Conservation (phyloP, 2,797 vertebrate species). For the Phoeniculus purpureus region DNA sequence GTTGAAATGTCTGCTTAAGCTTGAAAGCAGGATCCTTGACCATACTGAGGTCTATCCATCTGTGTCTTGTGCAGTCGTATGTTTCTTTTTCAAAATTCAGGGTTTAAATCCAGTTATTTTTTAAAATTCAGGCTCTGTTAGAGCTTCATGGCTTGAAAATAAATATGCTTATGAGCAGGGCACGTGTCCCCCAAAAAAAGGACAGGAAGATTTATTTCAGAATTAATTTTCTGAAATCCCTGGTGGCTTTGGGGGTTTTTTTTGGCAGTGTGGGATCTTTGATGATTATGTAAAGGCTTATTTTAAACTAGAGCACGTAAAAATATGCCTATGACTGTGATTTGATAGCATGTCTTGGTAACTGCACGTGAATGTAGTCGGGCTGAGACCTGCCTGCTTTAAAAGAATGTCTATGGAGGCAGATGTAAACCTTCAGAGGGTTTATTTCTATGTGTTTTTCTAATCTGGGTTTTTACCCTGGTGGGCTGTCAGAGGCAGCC, state of each 20-base stretch:
- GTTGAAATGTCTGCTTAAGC: neutral
- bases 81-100: neutral
- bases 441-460: too few species aligned
- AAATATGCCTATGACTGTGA: neutral
- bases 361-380: neutral
- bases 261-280: neutral
- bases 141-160: neutral
- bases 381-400: neutral
- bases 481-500: neutral
- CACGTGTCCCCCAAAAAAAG: neutral
- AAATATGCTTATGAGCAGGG: neutral
- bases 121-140: neutral
- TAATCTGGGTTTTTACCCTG: neutral
- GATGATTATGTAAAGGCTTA: conserved; percentile 11
- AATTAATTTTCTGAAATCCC: conserved; percentile 5
- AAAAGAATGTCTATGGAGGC: neutral
- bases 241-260: neutral
- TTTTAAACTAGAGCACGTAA: conserved; percentile 13
- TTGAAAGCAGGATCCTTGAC: neutral
- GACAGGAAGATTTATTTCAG: neutral
- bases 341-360: neutral
- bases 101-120: neutral
- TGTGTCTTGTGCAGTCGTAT: neutral
- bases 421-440: neutral
- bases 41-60: neutral